These are phyloP conservation scores for Halcyon leucocephala DNA, from an alignment of 2,797 vertebrate genomes.

Conservation along the genomic window DNA sequence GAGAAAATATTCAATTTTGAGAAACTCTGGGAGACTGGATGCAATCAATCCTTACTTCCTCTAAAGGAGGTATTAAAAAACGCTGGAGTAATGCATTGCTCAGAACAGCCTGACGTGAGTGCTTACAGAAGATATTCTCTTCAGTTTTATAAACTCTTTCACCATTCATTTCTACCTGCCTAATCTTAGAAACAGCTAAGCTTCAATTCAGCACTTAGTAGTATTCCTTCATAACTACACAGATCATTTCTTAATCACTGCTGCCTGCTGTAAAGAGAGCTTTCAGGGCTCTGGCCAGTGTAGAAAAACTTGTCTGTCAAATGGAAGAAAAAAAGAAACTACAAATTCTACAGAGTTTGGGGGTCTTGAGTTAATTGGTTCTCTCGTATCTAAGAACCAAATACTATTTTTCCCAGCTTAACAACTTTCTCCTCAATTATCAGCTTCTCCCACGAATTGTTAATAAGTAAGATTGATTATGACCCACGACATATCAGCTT, in stretches of 20 bases:
- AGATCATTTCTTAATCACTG: neutral
- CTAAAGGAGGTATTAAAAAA: neutral
- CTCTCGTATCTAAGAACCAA: slow-evolving; percentile 1
- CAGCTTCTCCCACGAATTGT: slow-evolving; percentile 5
- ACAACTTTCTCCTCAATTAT: slow-evolving; percentile 39
- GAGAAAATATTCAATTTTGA: neutral
- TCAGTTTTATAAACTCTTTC: neutral
- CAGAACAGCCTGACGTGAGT: slow-evolving; percentile 17
- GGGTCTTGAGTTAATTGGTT: neutral
- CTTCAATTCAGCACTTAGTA: neutral
- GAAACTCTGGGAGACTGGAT: neutral
- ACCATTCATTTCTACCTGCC: slow-evolving; percentile 27
- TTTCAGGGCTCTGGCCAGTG: neutral
- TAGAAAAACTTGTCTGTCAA: neutral
- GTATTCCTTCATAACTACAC: neutral
- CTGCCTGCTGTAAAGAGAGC: neutral
- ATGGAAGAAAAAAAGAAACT: neutral
- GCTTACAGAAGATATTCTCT: slow-evolving; percentile 1
- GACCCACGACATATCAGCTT: slow-evolving; percentile 41
- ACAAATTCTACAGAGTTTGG: neutral
- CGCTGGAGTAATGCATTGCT: neutral
- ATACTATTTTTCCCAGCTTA: slow-evolving; percentile 35
- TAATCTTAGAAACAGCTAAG: neutral
- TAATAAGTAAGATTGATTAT: slow-evolving; percentile 51
- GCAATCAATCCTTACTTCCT: neutral